A percentile compares a stretch with the other conserved stretches of the same genome.
phyloP scores from a whole-genome alignment of 2,797 vertebrate genomes.

The Esox masquinongy region DNA sequence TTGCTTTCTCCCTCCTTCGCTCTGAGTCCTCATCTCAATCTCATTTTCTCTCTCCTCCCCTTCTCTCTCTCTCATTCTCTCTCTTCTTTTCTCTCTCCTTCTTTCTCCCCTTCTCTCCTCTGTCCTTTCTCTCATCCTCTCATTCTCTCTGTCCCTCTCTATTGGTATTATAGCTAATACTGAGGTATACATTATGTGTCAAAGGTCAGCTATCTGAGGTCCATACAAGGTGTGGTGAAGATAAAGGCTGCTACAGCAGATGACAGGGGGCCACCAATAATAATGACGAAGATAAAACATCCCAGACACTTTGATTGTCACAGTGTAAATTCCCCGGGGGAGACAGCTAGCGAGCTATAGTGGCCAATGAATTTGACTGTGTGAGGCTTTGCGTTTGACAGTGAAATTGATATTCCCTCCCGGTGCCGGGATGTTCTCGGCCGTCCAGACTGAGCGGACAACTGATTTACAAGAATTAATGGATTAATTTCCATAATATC shows the following conservation, averaged over 20 bases:
- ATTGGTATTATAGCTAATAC: no score
- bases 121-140: no score
- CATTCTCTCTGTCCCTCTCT: no score
- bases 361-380: not conserved
- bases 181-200: not conserved
- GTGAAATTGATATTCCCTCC: conserved; percentile 7
- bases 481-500: conserved; percentile 74
- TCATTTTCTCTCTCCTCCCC: no score
- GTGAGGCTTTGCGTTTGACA: conserved; percentile 31
- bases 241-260: not conserved
- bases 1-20: no score
- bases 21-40: no score
- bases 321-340: not conserved
- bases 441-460: conserved; percentile 31
- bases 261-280: not conserved
- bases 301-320: conserved; percentile 7
- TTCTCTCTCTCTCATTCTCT: no score
- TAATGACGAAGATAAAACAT: conserved; percentile 5
- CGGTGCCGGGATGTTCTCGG: conserved; percentile 24
- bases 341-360: not conserved
- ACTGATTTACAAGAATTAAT: conserved; percentile 69
- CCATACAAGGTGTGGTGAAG: not conserved
- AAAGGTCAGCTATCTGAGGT: not conserved
- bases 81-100: no score
- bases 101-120: no score